These are phyloP conservation scores for Muscina levida DNA, from an alignment of 2,888 invertebrate genomes.

Conservation along the genomic window DNA sequence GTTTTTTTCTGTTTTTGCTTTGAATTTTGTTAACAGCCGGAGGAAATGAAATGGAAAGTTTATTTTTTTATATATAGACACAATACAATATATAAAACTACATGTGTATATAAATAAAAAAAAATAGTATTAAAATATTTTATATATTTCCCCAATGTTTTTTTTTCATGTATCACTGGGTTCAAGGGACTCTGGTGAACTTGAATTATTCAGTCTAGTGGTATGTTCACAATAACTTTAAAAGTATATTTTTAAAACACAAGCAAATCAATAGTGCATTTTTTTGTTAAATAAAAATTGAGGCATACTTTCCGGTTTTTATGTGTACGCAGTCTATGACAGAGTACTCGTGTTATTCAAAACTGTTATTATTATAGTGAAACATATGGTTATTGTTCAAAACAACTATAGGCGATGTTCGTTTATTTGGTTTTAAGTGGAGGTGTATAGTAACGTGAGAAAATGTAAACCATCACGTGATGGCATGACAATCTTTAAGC, in stretches of 20 bases:
- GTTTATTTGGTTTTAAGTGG: too few species aligned
- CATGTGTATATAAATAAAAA: constrained; percentile 13
- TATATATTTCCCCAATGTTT: neutral
- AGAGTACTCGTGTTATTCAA: too few species aligned
- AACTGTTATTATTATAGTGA: neutral
- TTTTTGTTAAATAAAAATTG: neutral
- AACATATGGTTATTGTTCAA: too few species aligned
- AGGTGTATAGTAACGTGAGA: too few species aligned
- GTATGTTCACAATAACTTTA: too few species aligned
- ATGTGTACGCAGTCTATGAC: neutral
- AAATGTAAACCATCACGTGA: too few species aligned
- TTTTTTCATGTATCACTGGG: neutral
- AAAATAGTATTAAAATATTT: neutral
- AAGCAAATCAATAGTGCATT: neutral
- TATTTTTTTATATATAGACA: constrained; percentile 45
- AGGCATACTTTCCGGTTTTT: constrained; percentile 17
- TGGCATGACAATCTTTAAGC: too few species aligned
- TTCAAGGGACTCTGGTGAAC: constrained; percentile 34
- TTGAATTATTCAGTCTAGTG: constrained; percentile 40
- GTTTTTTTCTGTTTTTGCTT: constrained; percentile 24
- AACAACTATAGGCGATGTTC: too few species aligned
- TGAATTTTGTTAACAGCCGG: constrained; percentile 19
- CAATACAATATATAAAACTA: neutral
- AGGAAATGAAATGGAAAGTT: constrained; percentile 62
- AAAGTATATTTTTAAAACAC: neutral